Percentiles rank a stretch among this genome's conserved stretches.
Conservation (phyloP, 2,113 vertebrate genomes). For the Entelurus aequoreus region DNA sequence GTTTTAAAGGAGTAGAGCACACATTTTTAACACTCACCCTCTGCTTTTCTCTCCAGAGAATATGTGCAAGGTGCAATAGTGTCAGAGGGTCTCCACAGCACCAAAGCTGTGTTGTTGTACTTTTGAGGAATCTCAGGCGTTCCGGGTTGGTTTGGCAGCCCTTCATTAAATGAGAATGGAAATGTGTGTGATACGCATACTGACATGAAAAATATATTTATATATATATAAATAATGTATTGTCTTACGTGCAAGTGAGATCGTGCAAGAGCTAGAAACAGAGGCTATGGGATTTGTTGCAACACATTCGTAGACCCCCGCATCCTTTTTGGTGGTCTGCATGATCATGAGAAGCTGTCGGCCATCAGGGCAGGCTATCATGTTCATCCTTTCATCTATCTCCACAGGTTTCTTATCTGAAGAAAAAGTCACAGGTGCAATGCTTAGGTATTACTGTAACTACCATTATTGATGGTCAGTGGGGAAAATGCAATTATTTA, state of each 20-base stretch:
- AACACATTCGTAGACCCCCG: constrained; percentile 90
- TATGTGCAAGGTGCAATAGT: constrained; percentile 89
- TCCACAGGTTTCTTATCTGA: constrained; percentile 85
- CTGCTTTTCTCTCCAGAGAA: constrained; percentile 80
- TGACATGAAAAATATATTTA: no score
- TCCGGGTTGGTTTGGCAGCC: constrained; percentile 83
- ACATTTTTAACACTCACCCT: constrained; percentile 69
- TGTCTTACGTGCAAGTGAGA: constrained; percentile 90
- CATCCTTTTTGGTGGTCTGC: constrained; percentile 83
- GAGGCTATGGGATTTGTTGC: constrained; percentile 84
- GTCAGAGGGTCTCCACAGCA: constrained; percentile 91
- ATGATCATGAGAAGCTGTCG: constrained; percentile 91
- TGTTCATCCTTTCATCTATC: constrained; percentile 77
- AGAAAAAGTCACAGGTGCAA: background rate
- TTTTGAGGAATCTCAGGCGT: constrained; percentile 93
- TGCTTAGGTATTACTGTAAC: background rate
- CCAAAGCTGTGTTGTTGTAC: constrained; percentile 89
- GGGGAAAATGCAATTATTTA: no score
- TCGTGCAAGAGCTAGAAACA: constrained; percentile 85
- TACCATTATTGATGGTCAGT: no score
- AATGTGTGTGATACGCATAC: background rate
- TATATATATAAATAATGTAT: background rate
- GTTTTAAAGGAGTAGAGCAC: no score
- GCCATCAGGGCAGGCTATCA: constrained; percentile 88
- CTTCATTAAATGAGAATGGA: constrained; percentile 52